Evolutionary conservation across 2,888 invertebrate species (phyloP).

Genomic region (Pelosia muscerda): DNA sequence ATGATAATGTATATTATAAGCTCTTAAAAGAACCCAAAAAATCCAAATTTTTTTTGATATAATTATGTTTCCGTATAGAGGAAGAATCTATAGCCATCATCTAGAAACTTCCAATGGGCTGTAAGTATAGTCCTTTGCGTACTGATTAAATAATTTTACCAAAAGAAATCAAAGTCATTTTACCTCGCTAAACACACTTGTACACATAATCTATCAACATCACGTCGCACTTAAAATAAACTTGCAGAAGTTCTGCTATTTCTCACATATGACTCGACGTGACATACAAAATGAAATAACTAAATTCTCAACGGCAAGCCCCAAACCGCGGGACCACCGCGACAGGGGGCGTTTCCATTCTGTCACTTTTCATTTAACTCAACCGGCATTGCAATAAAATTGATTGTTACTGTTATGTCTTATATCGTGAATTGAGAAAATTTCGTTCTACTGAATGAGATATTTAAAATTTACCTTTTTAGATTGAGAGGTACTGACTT

Average conservation of each 20-base stretch:
- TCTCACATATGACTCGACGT: constrained; percentile 8
- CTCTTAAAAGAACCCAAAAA: not conserved
- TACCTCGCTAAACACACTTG: not conserved
- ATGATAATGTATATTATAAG: too few relatives aligned
- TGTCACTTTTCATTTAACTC: constrained; percentile 22
- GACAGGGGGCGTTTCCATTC: constrained; percentile 16
- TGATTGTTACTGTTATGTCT: constrained; percentile 17
- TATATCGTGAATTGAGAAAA: not conserved
- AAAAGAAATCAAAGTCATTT: not conserved
- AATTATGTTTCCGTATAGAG: too few relatives aligned
- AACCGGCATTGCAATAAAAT: constrained; percentile 15
- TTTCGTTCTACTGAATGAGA: not conserved
- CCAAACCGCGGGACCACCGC: constrained; percentile 10
- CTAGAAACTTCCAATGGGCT: too few relatives aligned
- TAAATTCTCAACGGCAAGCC: constrained; percentile 13
- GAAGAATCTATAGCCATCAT: too few relatives aligned
- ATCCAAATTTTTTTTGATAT: too few relatives aligned
- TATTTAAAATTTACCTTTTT: constrained; percentile 5
- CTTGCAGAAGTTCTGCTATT: not conserved
- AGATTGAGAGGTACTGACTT: not conserved
- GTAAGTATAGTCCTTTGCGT: not conserved
- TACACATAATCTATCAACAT: not conserved
- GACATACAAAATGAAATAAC: constrained; percentile 26
- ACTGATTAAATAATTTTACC: too few relatives aligned
- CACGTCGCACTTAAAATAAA: not conserved